Evolutionary conservation across 2,888 invertebrate genomes (phyloP).

Genomic region (Blera fallax): DNA sequence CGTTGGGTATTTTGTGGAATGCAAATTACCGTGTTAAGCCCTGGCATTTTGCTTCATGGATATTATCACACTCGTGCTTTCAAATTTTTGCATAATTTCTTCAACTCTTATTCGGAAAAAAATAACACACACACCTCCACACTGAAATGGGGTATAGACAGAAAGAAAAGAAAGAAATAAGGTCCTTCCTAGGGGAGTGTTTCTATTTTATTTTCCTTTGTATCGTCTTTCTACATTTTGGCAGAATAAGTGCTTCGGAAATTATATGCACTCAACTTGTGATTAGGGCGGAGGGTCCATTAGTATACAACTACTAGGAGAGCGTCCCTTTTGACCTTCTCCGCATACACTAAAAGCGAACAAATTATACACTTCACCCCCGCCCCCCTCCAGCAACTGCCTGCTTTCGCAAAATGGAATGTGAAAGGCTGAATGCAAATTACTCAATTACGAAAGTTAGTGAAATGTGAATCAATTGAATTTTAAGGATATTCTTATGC

Average conservation of each 20-base stretch:
- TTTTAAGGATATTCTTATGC: conserved; percentile 58
- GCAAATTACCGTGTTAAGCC: conserved; percentile 67
- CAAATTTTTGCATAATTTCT: conserved; percentile 58
- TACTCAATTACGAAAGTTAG: conserved; percentile 35
- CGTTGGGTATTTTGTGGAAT: conserved; percentile 48
- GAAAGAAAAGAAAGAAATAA: conserved; percentile 22
- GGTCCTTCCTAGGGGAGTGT: conserved; percentile 48
- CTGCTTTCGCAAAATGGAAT: neutral
- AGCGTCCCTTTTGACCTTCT: conserved; percentile 16
- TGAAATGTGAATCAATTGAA: conserved; percentile 63
- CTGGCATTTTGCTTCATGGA: conserved; percentile 56
- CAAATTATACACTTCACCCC: neutral
- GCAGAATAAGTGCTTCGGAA: conserved; percentile 28
- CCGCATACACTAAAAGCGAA: conserved; percentile 3
- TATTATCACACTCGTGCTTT: conserved; percentile 47
- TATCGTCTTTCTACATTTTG: conserved; percentile 21
- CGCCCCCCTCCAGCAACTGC: too few species aligned
- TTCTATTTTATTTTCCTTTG: conserved; percentile 52
- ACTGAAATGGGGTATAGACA: neutral
- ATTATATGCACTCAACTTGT: conserved; percentile 61
- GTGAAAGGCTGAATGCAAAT: conserved; percentile 28
- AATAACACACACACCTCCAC: neutral
- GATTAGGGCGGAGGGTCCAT: conserved; percentile 50
- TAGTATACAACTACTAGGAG: neutral
- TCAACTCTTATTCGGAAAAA: neutral